phyloP scores from a whole-genome alignment of 1,140 invertebrate genomes.

The Zaprionus gabonicus region DNA sequence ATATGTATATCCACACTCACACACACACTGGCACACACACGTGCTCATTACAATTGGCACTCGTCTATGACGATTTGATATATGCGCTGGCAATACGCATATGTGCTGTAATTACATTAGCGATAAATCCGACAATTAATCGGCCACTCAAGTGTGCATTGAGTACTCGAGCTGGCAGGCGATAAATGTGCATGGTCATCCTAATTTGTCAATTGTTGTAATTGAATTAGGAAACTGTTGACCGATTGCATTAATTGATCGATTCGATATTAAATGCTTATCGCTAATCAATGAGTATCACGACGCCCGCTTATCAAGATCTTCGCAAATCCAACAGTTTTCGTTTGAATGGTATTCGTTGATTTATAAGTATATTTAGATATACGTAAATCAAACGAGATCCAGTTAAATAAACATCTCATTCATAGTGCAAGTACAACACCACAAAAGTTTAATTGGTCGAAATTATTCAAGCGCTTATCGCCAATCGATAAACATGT shows the following conservation, averaged over 20 bases:
- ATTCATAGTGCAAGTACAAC: too few species aligned
- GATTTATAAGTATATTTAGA: background rate
- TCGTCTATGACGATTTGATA: conserved; percentile 23
- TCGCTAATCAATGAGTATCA: background rate
- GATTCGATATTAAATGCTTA: background rate
- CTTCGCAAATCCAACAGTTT: background rate
- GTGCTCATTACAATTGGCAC: conserved; percentile 26
- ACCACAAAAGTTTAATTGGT: too few species aligned
- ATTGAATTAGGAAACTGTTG: background rate
- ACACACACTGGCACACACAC: background rate
- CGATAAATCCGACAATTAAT: conserved; percentile 4
- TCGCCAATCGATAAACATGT: background rate
- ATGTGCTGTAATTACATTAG: conserved; percentile 2
- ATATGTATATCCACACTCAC: conserved; percentile 21
- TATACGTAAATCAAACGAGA: background rate
- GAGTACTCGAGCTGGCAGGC: background rate
- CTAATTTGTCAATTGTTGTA: background rate
- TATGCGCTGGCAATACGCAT: conserved; percentile 8
- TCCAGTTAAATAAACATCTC: too few species aligned
- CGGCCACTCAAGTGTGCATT: background rate
- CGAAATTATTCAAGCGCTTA: background rate
- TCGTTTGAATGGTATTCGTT: background rate
- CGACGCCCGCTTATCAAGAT: background rate
- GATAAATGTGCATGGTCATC: conserved; percentile 4
- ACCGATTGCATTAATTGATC: background rate